Percentiles rank a stretch among this genome's conserved stretches.
Conservation (phyloP, 1,140 invertebrate species). For the Zaprionus tsacasi region DNA sequence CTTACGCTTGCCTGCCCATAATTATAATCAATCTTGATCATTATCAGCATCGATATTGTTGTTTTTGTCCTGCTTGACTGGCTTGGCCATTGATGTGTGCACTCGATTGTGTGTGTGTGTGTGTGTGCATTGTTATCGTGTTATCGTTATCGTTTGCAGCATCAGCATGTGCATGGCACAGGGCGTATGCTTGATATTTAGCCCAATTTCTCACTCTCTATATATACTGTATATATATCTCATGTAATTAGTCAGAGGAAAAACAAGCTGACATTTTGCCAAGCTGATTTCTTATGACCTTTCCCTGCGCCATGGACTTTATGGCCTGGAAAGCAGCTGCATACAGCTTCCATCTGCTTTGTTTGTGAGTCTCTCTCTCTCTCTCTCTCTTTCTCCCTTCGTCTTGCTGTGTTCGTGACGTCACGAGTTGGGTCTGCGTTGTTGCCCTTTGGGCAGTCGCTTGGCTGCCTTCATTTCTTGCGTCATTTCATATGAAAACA, state of each 20-base stretch:
- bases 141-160: not conserved
- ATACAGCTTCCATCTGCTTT: slow-evolving; percentile 25
- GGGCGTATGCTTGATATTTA: slow-evolving; percentile 55
- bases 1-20: slow-evolving; percentile 71
- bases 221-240: slow-evolving; percentile 26
- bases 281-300: not conserved
- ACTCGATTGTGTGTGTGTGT: slow-evolving; percentile 37
- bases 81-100: slow-evolving; percentile 45
- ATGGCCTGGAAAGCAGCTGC: slow-evolving; percentile 38
- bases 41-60: slow-evolving; percentile 14
- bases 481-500: slow-evolving; percentile 74
- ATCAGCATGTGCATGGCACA: not conserved
- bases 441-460: slow-evolving; percentile 58
- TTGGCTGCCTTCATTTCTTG: slow-evolving; percentile 65
- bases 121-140: slow-evolving; percentile 51
- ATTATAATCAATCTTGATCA: slow-evolving; percentile 49
- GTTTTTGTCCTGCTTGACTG: slow-evolving; percentile 17
- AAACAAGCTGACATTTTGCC: slow-evolving; percentile 31
- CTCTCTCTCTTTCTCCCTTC: slow-evolving; percentile 41
- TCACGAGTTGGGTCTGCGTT: not conserved
- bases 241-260: slow-evolving; percentile 52
- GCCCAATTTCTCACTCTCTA: not conserved
- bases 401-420: slow-evolving; percentile 18
- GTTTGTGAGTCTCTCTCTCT: not conserved
- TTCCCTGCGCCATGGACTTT: slow-evolving; percentile 28